Percentiles rank a stretch among this genome's conserved stretches.
These are phyloP conservation scores for Ashinkailepas kermadecensis DNA, from an alignment of 2,888 invertebrate species.

Conservation along the genomic window DNA sequence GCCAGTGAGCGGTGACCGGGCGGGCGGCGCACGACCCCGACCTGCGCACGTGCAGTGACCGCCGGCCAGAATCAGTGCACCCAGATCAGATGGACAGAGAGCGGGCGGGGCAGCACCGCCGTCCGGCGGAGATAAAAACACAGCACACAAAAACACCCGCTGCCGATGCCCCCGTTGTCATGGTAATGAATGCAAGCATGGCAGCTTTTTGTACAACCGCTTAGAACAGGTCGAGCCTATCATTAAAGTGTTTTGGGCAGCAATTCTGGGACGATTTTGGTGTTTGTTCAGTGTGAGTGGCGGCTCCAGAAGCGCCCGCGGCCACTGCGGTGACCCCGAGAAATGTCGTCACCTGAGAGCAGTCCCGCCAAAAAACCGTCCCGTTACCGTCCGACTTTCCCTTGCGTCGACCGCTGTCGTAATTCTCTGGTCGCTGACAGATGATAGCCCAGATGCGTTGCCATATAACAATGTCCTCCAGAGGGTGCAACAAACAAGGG, in stretches of 20 bases:
- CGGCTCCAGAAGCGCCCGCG: not conserved
- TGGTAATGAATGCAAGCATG: constrained; percentile 20
- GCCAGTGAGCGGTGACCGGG: too few species aligned
- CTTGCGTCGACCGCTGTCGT: too few species aligned
- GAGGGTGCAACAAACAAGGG: too few species aligned
- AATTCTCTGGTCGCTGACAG: too few species aligned
- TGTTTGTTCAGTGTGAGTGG: not conserved
- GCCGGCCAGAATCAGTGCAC: not conserved
- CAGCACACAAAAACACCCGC: not conserved
- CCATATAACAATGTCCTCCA: too few species aligned
- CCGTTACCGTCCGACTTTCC: not conserved
- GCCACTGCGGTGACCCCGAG: not conserved
- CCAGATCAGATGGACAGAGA: not conserved
- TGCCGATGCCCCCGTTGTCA: not conserved
- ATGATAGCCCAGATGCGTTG: too few species aligned
- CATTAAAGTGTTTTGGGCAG: not conserved
- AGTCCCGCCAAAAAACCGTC: not conserved
- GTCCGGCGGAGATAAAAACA: not conserved
- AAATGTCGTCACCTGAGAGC: not conserved
- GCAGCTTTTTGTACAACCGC: not conserved
- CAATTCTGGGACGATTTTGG: constrained; percentile 5
- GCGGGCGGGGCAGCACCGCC: not conserved
- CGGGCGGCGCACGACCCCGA: too few species aligned
- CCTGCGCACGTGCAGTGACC: too few species aligned
- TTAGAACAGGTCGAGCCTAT: not conserved